These are phyloP conservation scores for Chelonoidis abingdonii DNA, from an alignment of 2,113 vertebrate genomes.

Conservation along the genomic window DNA sequence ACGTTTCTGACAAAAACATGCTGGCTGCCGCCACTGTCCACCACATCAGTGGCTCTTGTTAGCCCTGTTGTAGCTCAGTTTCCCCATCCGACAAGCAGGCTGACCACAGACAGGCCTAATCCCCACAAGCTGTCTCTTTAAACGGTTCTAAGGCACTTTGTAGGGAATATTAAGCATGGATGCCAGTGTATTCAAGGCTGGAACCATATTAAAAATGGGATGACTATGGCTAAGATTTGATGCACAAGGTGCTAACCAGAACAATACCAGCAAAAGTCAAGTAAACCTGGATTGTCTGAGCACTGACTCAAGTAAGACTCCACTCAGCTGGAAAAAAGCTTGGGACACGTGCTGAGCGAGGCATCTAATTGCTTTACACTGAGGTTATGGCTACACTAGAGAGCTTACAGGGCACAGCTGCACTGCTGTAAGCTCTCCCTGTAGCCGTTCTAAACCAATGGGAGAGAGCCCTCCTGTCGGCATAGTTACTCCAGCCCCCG, in stretches of 20 bases:
- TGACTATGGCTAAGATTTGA: accelerated
- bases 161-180: not conserved
- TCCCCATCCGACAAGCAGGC: not conserved
- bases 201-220: not conserved
- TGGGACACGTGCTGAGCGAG: not conserved
- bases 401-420: no score
- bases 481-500: no score
- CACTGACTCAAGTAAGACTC: not conserved
- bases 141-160: not conserved
- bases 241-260: not conserved
- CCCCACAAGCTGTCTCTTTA: not conserved
- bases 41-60: not conserved
- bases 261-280: not conserved
- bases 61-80: not conserved
- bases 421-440: no score
- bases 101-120: not conserved
- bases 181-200: not conserved
- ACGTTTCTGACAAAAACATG: not conserved
- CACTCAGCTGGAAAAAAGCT: not conserved
- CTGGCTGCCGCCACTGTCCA: not conserved
- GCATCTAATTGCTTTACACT: not conserved
- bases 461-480: no score
- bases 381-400: not conserved
- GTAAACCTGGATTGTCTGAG: not conserved
- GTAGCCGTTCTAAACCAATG: no score